Evolutionary conservation across 2,888 invertebrate genomes (phyloP).

Genomic region (Lasioglossum marginatum): DNA sequence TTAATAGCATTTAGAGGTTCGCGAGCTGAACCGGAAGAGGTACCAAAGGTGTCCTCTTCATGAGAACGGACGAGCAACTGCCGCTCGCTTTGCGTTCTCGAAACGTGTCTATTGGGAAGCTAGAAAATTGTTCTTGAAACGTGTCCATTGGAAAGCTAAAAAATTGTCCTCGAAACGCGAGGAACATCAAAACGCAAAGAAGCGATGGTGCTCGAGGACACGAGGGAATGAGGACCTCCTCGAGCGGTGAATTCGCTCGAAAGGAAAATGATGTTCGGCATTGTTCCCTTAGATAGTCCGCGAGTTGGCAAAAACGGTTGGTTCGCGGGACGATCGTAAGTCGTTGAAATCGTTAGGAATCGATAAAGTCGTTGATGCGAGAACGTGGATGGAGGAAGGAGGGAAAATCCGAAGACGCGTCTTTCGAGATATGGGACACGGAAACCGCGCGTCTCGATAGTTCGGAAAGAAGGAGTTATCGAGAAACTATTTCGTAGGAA

Average conservation of each 20-base stretch:
- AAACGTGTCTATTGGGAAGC: background rate
- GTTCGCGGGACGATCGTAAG: background rate
- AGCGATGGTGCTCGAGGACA: background rate
- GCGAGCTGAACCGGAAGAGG: background rate
- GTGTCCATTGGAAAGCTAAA: background rate
- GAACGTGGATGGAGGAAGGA: background rate
- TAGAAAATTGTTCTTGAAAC: background rate
- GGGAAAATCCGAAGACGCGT: background rate
- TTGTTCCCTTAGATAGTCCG: background rate
- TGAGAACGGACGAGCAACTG: no score
- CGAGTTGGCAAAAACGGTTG: background rate
- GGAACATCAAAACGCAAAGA: background rate
- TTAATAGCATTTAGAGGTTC: conserved; percentile 9
- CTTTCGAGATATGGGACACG: conserved; percentile 5
- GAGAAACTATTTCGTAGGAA: conserved; percentile 19
- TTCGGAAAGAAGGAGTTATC: conserved; percentile 10
- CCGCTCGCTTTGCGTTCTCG: background rate
- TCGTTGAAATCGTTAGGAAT: conserved; percentile 16
- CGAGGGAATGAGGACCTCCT: no score
- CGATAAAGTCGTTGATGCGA: no score
- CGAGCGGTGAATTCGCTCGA: background rate
- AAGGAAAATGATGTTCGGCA: background rate
- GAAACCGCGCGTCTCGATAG: conserved; percentile 28
- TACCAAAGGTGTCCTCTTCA: background rate
- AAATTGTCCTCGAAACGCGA: background rate